These are phyloP conservation scores for Melitaea cinxia DNA, from an alignment of 1,140 invertebrate genomes.

Conservation along the genomic window DNA sequence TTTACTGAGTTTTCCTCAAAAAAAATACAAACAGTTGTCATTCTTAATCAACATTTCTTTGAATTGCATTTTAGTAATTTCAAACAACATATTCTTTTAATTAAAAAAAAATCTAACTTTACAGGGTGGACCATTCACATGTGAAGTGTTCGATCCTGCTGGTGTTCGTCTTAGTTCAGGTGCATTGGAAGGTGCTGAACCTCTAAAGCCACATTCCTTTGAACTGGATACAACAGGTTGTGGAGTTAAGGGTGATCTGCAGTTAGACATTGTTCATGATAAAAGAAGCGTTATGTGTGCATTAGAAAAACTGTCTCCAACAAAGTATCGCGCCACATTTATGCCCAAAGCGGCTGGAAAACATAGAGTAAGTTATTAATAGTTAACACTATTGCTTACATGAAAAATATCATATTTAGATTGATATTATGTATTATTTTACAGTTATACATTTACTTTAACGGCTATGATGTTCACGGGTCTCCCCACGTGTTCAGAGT, in stretches of 20 bases:
- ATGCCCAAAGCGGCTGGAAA: conserved; percentile 94
- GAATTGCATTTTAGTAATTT: too few species aligned
- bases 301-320: conserved; percentile 90
- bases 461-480: conserved; percentile 97
- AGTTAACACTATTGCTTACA: not conserved
- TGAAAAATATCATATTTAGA: not conserved
- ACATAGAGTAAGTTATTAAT: conserved; percentile 85
- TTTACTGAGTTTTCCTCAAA: too few species aligned
- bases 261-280: conserved; percentile 93
- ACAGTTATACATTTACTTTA: conserved; percentile 96
- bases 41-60: too few species aligned
- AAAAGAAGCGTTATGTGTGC: conserved; percentile 92
- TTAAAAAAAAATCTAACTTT: conserved; percentile 15
- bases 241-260: conserved; percentile 92
- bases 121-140: conserved; percentile 96
- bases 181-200: conserved; percentile 88
- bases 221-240: conserved; percentile 88
- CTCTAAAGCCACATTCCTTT: conserved; percentile 90
- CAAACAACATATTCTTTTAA: not conserved
- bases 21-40: too few species aligned
- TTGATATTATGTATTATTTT: conserved; percentile 5
- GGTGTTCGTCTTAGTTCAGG: conserved; percentile 88
- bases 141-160: conserved; percentile 97
- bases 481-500: conserved; percentile 91
- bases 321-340: conserved; percentile 94